Percentiles rank a stretch among this genome's conserved stretches.
These are phyloP conservation scores for Edolisoma coerulescens DNA, from an alignment of 2,113 vertebrate genomes.

Conservation along the genomic window DNA sequence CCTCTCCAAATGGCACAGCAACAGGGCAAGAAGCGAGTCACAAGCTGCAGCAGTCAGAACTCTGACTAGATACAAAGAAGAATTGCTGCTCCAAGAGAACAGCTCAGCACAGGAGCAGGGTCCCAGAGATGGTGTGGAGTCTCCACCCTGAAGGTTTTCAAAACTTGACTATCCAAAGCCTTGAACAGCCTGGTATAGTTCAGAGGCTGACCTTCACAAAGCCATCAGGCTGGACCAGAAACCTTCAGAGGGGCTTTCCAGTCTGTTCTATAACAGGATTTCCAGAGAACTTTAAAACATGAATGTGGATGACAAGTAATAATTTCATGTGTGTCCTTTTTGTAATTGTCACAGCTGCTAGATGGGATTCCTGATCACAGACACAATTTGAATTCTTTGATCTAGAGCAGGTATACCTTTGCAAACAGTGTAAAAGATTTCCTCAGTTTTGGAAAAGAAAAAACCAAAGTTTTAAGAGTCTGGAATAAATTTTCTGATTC, in stretches of 20 bases:
- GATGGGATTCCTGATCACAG: neutral
- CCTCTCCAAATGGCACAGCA: rapidly evolving
- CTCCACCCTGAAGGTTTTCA: neutral
- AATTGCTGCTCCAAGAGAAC: neutral
- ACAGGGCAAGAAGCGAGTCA: neutral
- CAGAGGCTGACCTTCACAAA: neutral
- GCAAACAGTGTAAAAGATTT: neutral
- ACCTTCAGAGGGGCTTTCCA: neutral
- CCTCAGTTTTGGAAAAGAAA: neutral
- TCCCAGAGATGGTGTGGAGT: neutral
- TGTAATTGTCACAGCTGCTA: rapidly evolving
- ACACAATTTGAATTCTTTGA: neutral
- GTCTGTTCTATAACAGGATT: neutral
- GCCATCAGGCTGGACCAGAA: neutral
- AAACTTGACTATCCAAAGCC: neutral
- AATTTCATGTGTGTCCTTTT: neutral
- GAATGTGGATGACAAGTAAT: neutral
- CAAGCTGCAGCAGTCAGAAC: neutral
- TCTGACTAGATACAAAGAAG: neutral
- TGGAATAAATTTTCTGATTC: neutral
- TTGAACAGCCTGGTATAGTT: neutral
- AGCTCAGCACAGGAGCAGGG: neutral
- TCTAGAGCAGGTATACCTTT: neutral
- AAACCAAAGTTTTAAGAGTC: neutral
- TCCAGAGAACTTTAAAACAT: neutral